These are phyloP conservation scores for Zoanthus solanderi DNA, from an alignment of 92 coral and sea anemone genomes.

Conservation along the genomic window DNA sequence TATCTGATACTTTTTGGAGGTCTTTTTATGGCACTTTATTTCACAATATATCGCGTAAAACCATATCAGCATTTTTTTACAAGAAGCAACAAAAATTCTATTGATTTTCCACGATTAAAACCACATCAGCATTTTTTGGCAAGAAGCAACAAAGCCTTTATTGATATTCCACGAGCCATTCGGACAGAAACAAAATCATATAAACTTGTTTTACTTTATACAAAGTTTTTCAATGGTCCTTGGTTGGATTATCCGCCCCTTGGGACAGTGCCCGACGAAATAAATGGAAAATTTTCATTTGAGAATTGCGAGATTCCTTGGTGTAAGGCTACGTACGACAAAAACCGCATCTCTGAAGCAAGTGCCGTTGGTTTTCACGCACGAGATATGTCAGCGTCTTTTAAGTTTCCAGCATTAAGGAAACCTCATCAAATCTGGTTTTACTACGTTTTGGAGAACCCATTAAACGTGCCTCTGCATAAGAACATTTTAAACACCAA, in stretches of 20 bases:
- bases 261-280: constrained; percentile 45
- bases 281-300: constrained; percentile 49
- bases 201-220: constrained; percentile 72
- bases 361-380: constrained; percentile 61
- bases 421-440: neutral
- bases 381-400: neutral
- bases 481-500: constrained; percentile 31
- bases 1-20: no score
- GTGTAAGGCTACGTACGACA: constrained; percentile 73
- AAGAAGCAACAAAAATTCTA: no score
- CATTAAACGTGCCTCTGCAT: constrained; percentile 50
- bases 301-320: constrained; percentile 26
- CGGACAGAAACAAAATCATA: constrained; percentile 22
- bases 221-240: neutral
- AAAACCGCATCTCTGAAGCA: constrained; percentile 55
- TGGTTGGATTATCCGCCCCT: constrained; percentile 55
- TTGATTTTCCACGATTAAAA: no score
- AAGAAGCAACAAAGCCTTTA: no score
- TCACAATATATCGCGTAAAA: no score
- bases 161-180: neutral
- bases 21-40: no score
- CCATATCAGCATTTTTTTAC: no score
- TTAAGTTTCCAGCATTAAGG: constrained; percentile 38
- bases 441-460: constrained; percentile 44
- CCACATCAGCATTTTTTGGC: no score